phyloP scores from a whole-genome alignment of 2,888 invertebrate genomes.

The Euzetes globulus region DNA sequence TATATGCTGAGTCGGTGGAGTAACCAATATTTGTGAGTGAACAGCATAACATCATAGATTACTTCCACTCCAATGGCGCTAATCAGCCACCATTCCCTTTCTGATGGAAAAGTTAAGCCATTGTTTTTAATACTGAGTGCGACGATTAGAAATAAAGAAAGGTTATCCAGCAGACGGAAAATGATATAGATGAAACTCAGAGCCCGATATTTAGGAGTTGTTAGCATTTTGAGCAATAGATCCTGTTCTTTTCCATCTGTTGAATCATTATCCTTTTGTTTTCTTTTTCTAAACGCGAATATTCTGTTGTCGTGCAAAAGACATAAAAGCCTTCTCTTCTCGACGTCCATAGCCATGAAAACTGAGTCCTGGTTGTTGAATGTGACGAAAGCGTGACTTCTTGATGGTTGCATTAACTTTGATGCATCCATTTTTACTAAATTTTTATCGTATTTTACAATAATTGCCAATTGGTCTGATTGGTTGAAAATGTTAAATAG shows the following conservation, averaged over 20 bases:
- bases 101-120: background rate
- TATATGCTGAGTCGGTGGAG: background rate
- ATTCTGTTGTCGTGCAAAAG: background rate
- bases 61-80: background rate
- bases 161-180: constrained; percentile 13
- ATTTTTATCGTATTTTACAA: no score
- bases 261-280: background rate
- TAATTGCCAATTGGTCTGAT: no score
- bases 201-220: background rate
- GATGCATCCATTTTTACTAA: no score
- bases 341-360: background rate
- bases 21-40: background rate
- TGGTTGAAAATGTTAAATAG: no score
- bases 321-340: background rate
- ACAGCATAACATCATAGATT: constrained; percentile 11
- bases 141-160: background rate
- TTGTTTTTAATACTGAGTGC: background rate
- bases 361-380: constrained; percentile 1
- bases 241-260: background rate
- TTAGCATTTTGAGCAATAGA: background rate
- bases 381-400: background rate
- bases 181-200: background rate
- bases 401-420: background rate
- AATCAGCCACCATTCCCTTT: background rate
- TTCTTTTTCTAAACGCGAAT: background rate